Conservation (phyloP, 2,113 vertebrate species). For the Leucoraja erinaceus region DNA sequence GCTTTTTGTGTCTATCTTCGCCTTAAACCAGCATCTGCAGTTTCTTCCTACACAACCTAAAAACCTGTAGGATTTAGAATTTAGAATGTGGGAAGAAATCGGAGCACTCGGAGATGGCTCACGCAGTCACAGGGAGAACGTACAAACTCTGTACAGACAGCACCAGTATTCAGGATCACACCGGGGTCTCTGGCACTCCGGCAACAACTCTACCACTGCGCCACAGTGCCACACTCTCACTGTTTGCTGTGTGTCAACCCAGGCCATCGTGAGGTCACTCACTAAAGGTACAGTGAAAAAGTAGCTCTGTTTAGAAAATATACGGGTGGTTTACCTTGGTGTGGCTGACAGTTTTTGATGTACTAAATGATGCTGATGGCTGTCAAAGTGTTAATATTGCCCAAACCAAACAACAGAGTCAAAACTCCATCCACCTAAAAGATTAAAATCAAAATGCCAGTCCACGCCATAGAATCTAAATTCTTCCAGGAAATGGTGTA, state of each 20-base stretch:
- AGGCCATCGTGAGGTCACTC: background rate
- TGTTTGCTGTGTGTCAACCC: background rate
- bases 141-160: too few relatives aligned
- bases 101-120: too few relatives aligned
- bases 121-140: too few relatives aligned
- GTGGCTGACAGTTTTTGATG: conserved; percentile 50
- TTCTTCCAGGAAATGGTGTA: background rate
- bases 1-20: too few relatives aligned
- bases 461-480: conserved; percentile 11
- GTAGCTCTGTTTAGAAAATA: conserved; percentile 38
- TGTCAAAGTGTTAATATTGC: conserved; percentile 55
- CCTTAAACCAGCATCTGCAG: too few relatives aligned
- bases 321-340: conserved; percentile 43
- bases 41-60: too few relatives aligned
- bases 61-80: too few relatives aligned
- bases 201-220: too few relatives aligned
- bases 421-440: conserved; percentile 52
- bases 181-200: too few relatives aligned
- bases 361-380: conserved; percentile 51
- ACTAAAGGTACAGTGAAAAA: background rate
- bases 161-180: too few relatives aligned
- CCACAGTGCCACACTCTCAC: too few relatives aligned
- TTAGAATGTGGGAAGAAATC: too few relatives aligned
- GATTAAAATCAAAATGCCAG: conserved; percentile 33
- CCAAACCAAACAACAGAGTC: conserved; percentile 51